Base-by-base conservation (phyloP, 2,888 invertebrate genomes). In the Ormia ochracea region DNA sequence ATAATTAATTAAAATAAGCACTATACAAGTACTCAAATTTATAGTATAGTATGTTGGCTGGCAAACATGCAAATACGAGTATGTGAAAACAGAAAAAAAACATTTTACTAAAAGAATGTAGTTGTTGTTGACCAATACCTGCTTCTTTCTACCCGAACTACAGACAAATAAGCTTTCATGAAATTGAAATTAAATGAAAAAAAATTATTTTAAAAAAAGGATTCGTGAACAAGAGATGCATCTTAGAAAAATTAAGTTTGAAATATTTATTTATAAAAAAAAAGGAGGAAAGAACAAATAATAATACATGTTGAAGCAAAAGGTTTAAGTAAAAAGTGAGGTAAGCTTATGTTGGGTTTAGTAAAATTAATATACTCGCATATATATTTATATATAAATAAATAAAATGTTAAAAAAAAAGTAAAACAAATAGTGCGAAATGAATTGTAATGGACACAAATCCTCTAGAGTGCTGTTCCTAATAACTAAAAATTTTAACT, bases 361-460 rank as follows among this genome's bases (percentile, higher is more conserved):
- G 12, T 19, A 19, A 4, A 48, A 58, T 36, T n/a, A n/a, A n/a
- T n/a, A n/a, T n/a, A n/a, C n/a, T n/a, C n/a, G n/a, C n/a, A n/a
- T n/a, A n/a, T n/a, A n/a, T n/a, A n/a, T n/a, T n/a, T n/a, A n/a
- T n/a, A 26, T 6, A 21, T 12, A 21, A 23, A 31, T 4, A 19
- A 43, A 45, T 19, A 28, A 41, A 21, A 43, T 59, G 3, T 10
- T 19, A 38, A 41, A 61, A 43, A 19, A 36, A 43, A 14, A 14
- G 17, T 9, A 50, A 73, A 19, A 48, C n/a, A 66, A 45, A 59
- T 41, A 63, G 23, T 21, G 38, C 23, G 28, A 54, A 80, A 76
- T 73, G 80, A 79, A 75, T 79, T 75, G 75, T 73, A 80, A 76
- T 80, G 72, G 80, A 73, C 58, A 63, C 61, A 76, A 63, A 73